A percentile compares a stretch with the other conserved stretches of the same genome.
These are phyloP conservation scores for Synanthedon myopaeformis DNA, from an alignment of 2,888 invertebrate species.

Conservation along the genomic window DNA sequence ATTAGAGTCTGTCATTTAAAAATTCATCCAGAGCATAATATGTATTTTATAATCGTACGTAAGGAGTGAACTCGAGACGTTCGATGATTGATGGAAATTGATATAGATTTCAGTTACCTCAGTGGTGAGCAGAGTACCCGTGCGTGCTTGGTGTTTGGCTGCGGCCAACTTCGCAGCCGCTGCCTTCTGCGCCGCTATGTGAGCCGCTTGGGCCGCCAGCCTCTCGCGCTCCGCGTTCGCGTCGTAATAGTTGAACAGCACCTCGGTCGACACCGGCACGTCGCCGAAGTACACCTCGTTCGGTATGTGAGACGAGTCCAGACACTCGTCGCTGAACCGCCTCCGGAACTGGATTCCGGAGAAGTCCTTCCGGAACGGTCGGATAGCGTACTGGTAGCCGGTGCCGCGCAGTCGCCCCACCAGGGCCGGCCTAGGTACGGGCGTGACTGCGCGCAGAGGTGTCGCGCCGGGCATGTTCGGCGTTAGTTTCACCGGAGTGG, in stretches of 20 bases:
- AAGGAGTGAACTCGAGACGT: no score
- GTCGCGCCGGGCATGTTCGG: conserved; percentile 9
- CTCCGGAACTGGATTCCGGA: conserved; percentile 64
- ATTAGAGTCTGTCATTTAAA: no score
- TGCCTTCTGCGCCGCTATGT: conserved; percentile 60
- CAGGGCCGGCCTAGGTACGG: conserved; percentile 18
- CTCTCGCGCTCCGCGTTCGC: conserved; percentile 60
- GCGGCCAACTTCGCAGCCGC: conserved; percentile 53
- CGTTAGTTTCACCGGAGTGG: conserved; percentile 7
- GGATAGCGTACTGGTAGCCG: conserved; percentile 56
- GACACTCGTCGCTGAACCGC: conserved; percentile 68
- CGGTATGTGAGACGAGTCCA: conserved; percentile 64
- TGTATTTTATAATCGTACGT: no score
- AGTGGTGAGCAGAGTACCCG: not conserved
- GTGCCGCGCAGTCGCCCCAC: conserved; percentile 35
- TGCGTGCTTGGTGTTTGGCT: conserved; percentile 11
- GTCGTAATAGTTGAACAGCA: conserved; percentile 65
- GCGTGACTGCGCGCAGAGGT: conserved; percentile 9
- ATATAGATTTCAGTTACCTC: conserved; percentile 1
- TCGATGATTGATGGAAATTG: no score
- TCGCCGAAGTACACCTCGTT: conserved; percentile 69
- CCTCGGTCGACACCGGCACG: conserved; percentile 56
- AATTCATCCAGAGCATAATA: no score
- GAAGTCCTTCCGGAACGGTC: conserved; percentile 64
- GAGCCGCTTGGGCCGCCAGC: conserved; percentile 53